Evolutionary conservation across 1,140 invertebrate species (phyloP).

Genomic region (Luehdorfia chinensis): DNA sequence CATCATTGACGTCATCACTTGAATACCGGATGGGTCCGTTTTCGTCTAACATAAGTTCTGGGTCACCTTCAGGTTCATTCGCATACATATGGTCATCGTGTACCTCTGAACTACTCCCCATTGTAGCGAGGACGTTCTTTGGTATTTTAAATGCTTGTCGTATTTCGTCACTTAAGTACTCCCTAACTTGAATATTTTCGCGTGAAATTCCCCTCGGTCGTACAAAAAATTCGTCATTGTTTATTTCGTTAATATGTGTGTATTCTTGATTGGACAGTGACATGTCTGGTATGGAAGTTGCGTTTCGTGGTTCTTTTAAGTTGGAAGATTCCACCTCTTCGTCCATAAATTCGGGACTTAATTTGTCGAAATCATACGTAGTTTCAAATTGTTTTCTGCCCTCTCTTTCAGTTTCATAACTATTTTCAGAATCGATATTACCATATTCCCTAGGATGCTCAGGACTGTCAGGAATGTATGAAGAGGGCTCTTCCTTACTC

Average conservation of each 20-base stretch:
- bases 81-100: constrained; percentile 55
- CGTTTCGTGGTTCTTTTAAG: constrained; percentile 28
- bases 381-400: constrained; percentile 46
- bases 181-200: constrained; percentile 87
- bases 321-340: constrained; percentile 35
- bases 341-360: constrained; percentile 46
- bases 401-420: constrained; percentile 33
- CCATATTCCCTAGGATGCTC: constrained; percentile 65
- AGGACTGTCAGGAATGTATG: constrained; percentile 48
- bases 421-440: constrained; percentile 38
- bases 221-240: constrained; percentile 91
- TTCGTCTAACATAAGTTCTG: constrained; percentile 63
- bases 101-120: constrained; percentile 64
- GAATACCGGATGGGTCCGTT: constrained; percentile 56
- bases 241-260: constrained; percentile 85
- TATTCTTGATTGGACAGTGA: constrained; percentile 67
- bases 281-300: constrained; percentile 38
- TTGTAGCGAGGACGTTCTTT: constrained; percentile 80
- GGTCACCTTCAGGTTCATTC: constrained; percentile 54
- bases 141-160: constrained; percentile 85
- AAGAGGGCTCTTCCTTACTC: constrained; percentile 28
- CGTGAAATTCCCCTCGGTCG: constrained; percentile 87
- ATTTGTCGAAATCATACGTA: constrained; percentile 64
- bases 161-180: constrained; percentile 87
- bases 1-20: constrained; percentile 63